Evolutionary conservation across 1,140 invertebrate species (phyloP).

Genomic region (Sogatella furcifera): DNA sequence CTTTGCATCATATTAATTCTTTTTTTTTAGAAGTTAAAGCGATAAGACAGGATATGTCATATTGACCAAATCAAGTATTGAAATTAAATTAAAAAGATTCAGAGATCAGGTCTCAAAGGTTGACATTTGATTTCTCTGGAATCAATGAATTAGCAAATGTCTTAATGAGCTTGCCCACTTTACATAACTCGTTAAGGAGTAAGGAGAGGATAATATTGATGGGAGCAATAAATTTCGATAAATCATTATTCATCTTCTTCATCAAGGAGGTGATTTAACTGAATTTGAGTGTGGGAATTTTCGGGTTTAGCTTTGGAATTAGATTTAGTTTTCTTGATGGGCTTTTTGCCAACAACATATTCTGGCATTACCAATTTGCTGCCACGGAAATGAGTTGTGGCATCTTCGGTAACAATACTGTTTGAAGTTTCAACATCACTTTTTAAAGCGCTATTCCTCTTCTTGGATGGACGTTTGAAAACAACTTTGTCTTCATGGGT

Average conservation of each 20-base stretch:
- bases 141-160: no score
- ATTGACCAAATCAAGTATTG: no score
- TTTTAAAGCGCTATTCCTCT: neutral
- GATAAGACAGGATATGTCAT: no score
- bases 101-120: no score
- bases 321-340: conserved; percentile 30
- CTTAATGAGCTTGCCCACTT: no score
- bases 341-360: conserved; percentile 61
- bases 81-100: no score
- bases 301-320: conserved; percentile 2
- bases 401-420: conserved; percentile 32
- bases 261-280: conserved; percentile 17
- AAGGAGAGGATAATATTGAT: no score
- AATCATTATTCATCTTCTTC: conserved; percentile 12
- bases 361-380: conserved; percentile 66
- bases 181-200: no score
- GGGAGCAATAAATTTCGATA: no score
- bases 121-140: no score
- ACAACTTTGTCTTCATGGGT: conserved; percentile 18
- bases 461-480: conserved; percentile 20
- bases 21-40: no score
- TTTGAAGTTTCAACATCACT: conserved; percentile 5
- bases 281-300: conserved; percentile 11
- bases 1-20: no score
- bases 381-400: conserved; percentile 41